Base-by-base conservation (phyloP, 2,888 invertebrate species). In the Isoperla grammatica region DNA sequence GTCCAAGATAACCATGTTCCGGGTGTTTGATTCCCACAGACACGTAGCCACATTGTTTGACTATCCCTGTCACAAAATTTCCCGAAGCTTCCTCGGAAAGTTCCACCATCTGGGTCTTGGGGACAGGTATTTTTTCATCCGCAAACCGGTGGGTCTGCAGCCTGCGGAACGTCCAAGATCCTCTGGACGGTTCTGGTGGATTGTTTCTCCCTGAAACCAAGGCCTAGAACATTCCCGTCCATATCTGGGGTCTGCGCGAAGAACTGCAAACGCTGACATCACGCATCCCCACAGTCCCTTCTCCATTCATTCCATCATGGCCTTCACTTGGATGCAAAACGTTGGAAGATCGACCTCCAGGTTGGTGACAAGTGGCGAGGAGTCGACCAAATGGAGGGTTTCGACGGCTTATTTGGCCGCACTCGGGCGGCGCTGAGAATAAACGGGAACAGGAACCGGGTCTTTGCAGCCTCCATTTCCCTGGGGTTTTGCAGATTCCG, bases 1-100 rank as follows among this genome's bases (percentile, higher is more conserved):
- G 19, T 45, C 57, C 9, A 57, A 57, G 46, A 13, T 46, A 22
- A 17, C 17, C 0, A 20, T 45, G n/a, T 46, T 57, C 37, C 29
- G 48, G 15, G 46, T 57, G 13, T 22, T 35, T n/a, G 12, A 48
- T 17, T 29, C 37, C 2, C 57, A 48, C 12, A 13, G 17, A 2
- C 29, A 13, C 23, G n/a, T 49, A 9, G 12, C 23, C 20, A 22
- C 11, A 3, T 11, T n/a, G 2, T 22, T 23, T 12, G 49, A 23
- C 20, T 29, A 20, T 15, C 23, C n/a, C n/a, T 11, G 9, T n/a
- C 49, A 49, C 15, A n/a, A n/a, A 11, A 3, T 49, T 2, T 23
- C 49, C 22, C 20, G 49, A 2, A n/a, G 29, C 29, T 23, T 22
- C 23, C 12, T 49, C 9, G 23, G 22, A 6, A 11, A 23, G n/a